These are phyloP conservation scores for Actinia equina DNA, from an alignment of 64 coral and sea anemone genomes.

Conservation along the genomic window DNA sequence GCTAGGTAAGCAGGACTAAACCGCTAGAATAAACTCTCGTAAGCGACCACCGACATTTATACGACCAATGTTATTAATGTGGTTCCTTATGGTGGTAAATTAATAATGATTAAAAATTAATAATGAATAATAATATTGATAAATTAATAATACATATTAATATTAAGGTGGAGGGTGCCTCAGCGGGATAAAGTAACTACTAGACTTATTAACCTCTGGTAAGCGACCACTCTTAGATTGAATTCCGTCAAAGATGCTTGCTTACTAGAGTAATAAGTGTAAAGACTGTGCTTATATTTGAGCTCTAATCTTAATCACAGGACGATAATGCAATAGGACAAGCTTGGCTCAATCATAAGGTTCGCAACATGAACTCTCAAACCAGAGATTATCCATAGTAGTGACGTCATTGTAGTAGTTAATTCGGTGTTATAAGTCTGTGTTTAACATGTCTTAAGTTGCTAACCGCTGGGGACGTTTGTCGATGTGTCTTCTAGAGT, in stretches of 20 bases:
- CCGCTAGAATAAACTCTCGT: too few species aligned
- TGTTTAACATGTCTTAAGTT: neutral
- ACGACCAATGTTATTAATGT: too few species aligned
- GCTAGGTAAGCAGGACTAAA: too few species aligned
- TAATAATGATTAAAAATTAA: too few species aligned
- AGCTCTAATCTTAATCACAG: slow-evolving; percentile 10
- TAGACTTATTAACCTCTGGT: neutral
- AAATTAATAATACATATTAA: too few species aligned
- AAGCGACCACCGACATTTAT: too few species aligned
- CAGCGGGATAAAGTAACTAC: neutral
- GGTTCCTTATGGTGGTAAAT: too few species aligned
- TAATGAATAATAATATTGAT: too few species aligned
- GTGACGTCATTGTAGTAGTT: neutral
- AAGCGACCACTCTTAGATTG: neutral
- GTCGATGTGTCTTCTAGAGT: neutral
- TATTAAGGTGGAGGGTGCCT: neutral
- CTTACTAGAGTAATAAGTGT: neutral
- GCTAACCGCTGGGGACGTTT: neutral
- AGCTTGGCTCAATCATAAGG: slow-evolving; percentile 1
- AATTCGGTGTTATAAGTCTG: neutral
- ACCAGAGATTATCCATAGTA: neutral
- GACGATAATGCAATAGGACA: slow-evolving; percentile 2
- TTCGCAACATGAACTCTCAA: neutral
- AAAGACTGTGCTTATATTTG: neutral
- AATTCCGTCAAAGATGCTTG: neutral